Evolutionary conservation across 2,113 vertebrate species (phyloP).

Genomic region (Bagarius yarrelli): DNA sequence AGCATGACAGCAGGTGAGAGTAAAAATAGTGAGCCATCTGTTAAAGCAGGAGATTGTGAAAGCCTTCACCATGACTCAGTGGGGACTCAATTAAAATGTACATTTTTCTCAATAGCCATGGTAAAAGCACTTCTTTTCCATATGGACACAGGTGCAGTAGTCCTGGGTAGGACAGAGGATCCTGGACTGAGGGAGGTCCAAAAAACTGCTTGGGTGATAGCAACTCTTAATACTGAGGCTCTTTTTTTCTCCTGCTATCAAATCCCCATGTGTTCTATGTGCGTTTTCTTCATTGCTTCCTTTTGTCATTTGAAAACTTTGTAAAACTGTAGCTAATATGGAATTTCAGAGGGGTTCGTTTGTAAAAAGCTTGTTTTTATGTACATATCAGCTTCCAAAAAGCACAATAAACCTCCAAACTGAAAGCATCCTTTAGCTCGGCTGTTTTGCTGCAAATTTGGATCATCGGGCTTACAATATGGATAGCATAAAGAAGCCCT

Average conservation of each 20-base stretch:
- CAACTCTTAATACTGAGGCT: constrained; percentile 2
- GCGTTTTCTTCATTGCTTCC: constrained; percentile 20
- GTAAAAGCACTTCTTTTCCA: constrained; percentile 19
- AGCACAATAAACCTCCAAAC: not conserved
- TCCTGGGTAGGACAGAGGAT: constrained; percentile 28
- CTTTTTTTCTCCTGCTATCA: constrained; percentile 19
- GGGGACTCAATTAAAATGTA: constrained; percentile 62
- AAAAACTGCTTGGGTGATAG: constrained; percentile 26
- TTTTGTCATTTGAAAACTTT: constrained; percentile 19
- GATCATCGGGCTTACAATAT: constrained; percentile 7
- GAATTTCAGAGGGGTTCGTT: not conserved
- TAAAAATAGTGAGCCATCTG: constrained; percentile 64
- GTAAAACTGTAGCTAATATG: constrained; percentile 1
- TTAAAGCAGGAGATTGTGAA: constrained; percentile 55
- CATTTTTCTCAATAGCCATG: constrained; percentile 44
- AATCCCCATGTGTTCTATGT: constrained; percentile 17
- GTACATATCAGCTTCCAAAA: constrained; percentile 12
- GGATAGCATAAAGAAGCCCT: not conserved
- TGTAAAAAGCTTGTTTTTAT: constrained; percentile 2
- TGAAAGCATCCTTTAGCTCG: not conserved
- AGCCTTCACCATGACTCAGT: constrained; percentile 53
- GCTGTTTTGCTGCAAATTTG: constrained; percentile 12
- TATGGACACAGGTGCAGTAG: not conserved
- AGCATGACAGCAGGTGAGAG: constrained; percentile 57
- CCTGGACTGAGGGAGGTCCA: constrained; percentile 28